phyloP scores from a whole-genome alignment of 2,888 invertebrate species.

The Rotaria magnacalcarata region DNA sequence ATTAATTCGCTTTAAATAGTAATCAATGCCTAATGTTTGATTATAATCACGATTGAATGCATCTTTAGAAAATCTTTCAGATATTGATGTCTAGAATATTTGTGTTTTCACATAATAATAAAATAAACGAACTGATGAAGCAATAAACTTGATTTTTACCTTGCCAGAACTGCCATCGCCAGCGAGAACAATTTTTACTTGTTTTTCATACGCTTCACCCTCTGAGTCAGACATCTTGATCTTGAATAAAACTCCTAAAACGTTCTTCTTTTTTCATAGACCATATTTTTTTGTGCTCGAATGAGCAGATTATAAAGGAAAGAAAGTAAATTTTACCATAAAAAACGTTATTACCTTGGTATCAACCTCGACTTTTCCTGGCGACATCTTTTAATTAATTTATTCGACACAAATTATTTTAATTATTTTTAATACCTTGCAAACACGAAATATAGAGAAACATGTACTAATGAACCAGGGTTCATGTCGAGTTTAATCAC shows the following conservation, averaged over 20 bases:
- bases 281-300: not conserved
- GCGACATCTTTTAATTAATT: not conserved
- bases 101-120: not conserved
- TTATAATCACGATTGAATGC: conserved; percentile 65
- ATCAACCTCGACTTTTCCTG: not conserved
- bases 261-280: not conserved
- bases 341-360: not conserved
- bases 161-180: conserved; percentile 78
- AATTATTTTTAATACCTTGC: too few species aligned
- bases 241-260: not conserved
- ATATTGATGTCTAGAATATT: conserved; percentile 65
- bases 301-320: not conserved
- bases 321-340: not conserved
- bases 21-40: conserved; percentile 71
- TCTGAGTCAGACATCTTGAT: conserved; percentile 68
- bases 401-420: not conserved
- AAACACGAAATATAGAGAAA: too few species aligned
- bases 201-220: conserved; percentile 65
- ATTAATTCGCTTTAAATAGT: conserved; percentile 67
- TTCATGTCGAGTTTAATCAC: too few species aligned
- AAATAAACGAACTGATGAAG: not conserved
- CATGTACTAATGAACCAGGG: too few species aligned
- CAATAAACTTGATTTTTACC: conserved; percentile 62
- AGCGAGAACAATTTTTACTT: conserved; percentile 73
- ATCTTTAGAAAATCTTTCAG: conserved; percentile 68